These are phyloP conservation scores for Sphaeramia orbicularis DNA, from an alignment of 2,797 vertebrate genomes.

Conservation along the genomic window DNA sequence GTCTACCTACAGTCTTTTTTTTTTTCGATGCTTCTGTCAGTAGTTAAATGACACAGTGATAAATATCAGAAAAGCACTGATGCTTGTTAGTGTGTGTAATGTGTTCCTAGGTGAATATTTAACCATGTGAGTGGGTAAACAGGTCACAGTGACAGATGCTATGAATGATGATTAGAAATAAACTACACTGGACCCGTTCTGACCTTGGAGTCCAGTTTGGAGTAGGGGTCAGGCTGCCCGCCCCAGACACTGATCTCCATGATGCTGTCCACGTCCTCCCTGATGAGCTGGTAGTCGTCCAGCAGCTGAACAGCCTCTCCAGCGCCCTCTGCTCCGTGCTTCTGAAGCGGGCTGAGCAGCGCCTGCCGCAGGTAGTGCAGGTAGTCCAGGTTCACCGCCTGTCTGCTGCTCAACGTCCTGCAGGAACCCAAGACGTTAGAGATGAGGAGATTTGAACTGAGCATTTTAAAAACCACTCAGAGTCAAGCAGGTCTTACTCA, in stretches of 20 bases:
- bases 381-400: constrained; percentile 93
- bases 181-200: neutral
- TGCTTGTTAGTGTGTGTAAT: neutral
- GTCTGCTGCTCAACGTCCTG: constrained; percentile 90
- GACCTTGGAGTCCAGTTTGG: constrained; percentile 96
- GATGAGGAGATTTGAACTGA: neutral
- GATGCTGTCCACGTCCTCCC: constrained; percentile 96
- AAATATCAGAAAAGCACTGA: neutral
- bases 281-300: constrained; percentile 93
- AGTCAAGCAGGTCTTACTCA: constrained; percentile 65
- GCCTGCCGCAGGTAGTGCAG: constrained; percentile 87
- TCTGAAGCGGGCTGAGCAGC: constrained; percentile 88
- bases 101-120: neutral
- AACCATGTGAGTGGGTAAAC: neutral
- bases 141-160: neutral
- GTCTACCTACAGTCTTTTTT: too few species aligned
- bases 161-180: too few species aligned
- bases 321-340: constrained; percentile 88
- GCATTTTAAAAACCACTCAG: neutral
- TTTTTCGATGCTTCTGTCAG: too few species aligned
- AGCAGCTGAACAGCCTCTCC: constrained; percentile 87
- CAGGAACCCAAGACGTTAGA: neutral
- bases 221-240: constrained; percentile 90
- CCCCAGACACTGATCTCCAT: constrained; percentile 96
- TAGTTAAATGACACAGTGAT: too few species aligned